Evolutionary conservation across 2,113 vertebrate species (phyloP).

Genomic region (Notechis scutatus): DNA sequence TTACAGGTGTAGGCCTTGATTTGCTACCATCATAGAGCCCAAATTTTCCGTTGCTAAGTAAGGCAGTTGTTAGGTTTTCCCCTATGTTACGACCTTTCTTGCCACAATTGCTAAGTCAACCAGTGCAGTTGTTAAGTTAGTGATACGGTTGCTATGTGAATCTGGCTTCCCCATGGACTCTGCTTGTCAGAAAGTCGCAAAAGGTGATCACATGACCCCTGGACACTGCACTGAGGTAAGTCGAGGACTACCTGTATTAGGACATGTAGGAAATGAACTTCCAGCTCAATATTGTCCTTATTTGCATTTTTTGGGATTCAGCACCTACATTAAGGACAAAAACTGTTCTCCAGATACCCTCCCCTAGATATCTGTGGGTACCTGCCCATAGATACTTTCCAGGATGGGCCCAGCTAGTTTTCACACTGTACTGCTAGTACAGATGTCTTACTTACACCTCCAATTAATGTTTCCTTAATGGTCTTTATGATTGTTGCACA

Average conservation of each 20-base stretch:
- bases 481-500: conserved; percentile 67
- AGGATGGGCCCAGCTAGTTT: background rate
- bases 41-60: no score
- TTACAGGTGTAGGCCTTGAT: no score
- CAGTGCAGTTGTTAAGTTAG: no score
- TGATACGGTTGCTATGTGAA: no score
- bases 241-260: background rate
- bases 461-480: conserved; percentile 59
- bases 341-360: background rate
- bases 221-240: no score
- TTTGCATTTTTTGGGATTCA: background rate
- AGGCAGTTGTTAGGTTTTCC: no score
- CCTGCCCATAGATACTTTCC: background rate
- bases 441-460: conserved; percentile 79
- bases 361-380: background rate
- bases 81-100: no score
- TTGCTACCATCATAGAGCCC: no score
- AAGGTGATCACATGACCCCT: no score
- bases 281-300: background rate
- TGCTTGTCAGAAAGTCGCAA: no score
- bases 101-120: no score
- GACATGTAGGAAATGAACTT: background rate
- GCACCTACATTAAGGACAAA: background rate
- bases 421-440: background rate
- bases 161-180: no score